Evolutionary conservation across 2,797 vertebrate genomes (phyloP), one percentile per base, ranked within the genome.

Genomic region (Merluccius polli): DNA sequence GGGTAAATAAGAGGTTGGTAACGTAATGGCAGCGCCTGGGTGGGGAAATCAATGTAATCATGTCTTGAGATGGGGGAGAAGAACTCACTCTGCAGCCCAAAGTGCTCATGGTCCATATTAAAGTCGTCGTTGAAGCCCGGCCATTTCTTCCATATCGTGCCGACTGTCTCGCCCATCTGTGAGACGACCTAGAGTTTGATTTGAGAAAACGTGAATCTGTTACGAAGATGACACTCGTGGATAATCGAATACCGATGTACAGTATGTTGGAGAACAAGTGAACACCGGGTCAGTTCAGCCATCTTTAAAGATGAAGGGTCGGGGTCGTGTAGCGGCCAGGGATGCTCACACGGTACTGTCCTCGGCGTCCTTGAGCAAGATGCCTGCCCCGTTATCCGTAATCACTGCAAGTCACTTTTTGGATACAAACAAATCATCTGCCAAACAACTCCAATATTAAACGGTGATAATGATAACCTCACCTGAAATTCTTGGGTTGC

Each of bases 41-140:
- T 6, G 59, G 24, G 24, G 24, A 24, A 38, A 72, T 72, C 36
- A 71, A 71, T 71, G 35, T 16, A 44, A 71, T 71, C 0, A 29
- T 16, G 15, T 32, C 67, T 69, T 21, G 7, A 31, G 31, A 32
- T 78, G 2, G 0, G 30, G 13, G 72, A 6, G 4, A n/a, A 67
- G 41, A 78, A 85, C 90, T 93, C 84, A 94, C 95, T 89, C 16
- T 95, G 91, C 79, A 96, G 71, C 31, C 95, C 95, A 82, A 95
- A 95, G 82, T 93, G 92, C 81, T 95, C 95, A 86, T 95, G 94
- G 78, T 96, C 95, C 93, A 92, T 93, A 84, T 95, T 95, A 4
- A 77, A 78, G 11, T 93, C 90, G 0, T 92, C 88, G 52, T 87
- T 93, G 86, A 93, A 94, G 32, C 95, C 94, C 0, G 92, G 93